Base-by-base conservation (phyloP, 2,113 vertebrate species). In the Poecile atricapillus region DNA sequence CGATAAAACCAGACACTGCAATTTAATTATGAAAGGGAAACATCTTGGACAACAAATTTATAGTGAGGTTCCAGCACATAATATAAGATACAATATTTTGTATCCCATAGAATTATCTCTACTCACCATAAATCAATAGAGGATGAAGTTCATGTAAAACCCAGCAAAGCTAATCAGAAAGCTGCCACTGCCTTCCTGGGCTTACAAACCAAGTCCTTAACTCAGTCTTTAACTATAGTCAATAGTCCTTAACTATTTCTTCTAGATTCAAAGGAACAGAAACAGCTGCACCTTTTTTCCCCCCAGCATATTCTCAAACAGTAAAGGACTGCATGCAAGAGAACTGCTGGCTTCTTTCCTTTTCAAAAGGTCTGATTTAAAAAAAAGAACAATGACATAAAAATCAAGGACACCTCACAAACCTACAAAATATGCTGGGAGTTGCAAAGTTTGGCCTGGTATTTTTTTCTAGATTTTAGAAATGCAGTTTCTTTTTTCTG, bases 21-120 rank as follows among this genome's bases (percentile, higher is more conserved):
- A 97, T 97, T 98, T 98, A 97, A 98, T 98, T 98, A 97, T 97
- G 97, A 98, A 96, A 96, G 93, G 94, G 87, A 97, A 95, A 94
- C 58, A 68, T 89, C 97, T 94, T 89, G 82, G 95, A 79, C 97
- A 95, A 94, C 96, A 98, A 97, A 98, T 98, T 98, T 96, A 96
- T 68, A 25, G 64, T 49, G 47, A 87, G 41, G 64, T 87, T 95
- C 90, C 88, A 92, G 85, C 91, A 96, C 87, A 96, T 96, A 97
- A 97, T 97, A 97, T 95, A 96, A 97, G 94, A 97, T 65, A 95
- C 80, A 94, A 43, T 81, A 80, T 62, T 96, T 93, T 82, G 64
- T 96, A 68, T 93, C 94, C 93, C 92, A 94, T 58, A 90, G 89
- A 89, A 93, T 94, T 97, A 87, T 69, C 79, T 62, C 50, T 71